A percentile compares a stretch with the other conserved stretches of the same genome.
phyloP scores from a whole-genome alignment of 1,140 invertebrate genomes.

The Pseudobourletiella spinata region DNA sequence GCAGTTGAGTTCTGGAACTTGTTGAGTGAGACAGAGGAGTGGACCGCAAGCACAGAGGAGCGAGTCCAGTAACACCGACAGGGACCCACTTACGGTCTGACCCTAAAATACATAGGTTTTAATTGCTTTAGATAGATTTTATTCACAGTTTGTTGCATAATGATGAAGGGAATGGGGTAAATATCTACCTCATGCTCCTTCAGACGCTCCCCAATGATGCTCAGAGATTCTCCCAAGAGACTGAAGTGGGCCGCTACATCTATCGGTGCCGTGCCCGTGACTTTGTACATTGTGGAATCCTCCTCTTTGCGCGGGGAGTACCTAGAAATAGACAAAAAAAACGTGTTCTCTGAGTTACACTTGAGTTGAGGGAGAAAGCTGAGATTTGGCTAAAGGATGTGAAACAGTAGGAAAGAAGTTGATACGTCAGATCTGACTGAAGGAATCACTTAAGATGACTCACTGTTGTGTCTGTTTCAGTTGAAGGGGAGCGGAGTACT shows the following conservation, averaged over 20 bases:
- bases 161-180: no score
- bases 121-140: slow-evolving; percentile 9
- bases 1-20: slow-evolving; percentile 65
- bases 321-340: no score
- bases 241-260: slow-evolving; percentile 89
- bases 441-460: no score
- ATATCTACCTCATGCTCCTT: slow-evolving; percentile 78
- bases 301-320: slow-evolving; percentile 30
- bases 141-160: no score
- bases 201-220: slow-evolving; percentile 81
- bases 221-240: slow-evolving; percentile 82
- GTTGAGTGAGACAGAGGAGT: slow-evolving; percentile 74
- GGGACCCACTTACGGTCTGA: slow-evolving; percentile 84
- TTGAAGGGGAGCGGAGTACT: no score
- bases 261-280: slow-evolving; percentile 68
- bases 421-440: no score
- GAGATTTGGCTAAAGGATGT: no score
- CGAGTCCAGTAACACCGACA: slow-evolving; percentile 89
- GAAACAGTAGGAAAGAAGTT: no score
- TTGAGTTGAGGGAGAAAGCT: no score
- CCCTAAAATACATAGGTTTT: no score
- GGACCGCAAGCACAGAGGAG: slow-evolving; percentile 86
- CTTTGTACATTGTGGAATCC: slow-evolving; percentile 50
- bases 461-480: slow-evolving; percentile 9
- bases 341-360: no score